Evolutionary conservation across 2,797 vertebrate species (phyloP), one percentile per base, ranked within the genome.

Genomic region (Dermochelys coriacea): DNA sequence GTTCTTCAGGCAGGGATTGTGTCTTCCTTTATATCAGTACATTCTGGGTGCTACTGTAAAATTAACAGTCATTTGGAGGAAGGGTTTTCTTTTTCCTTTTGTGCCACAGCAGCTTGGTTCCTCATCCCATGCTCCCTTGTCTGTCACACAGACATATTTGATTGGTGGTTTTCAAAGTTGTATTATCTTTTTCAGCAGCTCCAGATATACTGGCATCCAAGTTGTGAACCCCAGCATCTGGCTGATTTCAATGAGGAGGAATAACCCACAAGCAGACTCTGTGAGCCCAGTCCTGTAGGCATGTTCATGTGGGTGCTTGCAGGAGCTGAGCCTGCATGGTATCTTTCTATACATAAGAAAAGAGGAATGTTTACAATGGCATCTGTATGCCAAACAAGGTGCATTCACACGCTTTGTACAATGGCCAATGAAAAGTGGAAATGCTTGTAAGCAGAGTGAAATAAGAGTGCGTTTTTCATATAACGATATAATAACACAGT

Each of bases 111-210:
- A 41, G 68, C 21, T 41, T 41, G 68, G 68, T 41, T 68, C 68
- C 19, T 41, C 3, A 5, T 23, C n/a, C 19, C n/a, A 14, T 74
- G 34, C 16, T 84, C 49, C 29, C 9, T 21, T 71, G 9, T 31
- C 19, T 50, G 2, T 11, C 81, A 31, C 16, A 0, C 59, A 1
- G 0, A 3, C n/a, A 27, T 18, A 4, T 0, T 1, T 16, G 0
- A 11, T 31, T 3, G 0, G 1, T 0, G 0, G 0, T 3, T 21
- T 16, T 59, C 75, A 50, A 10, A 16, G 50, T 25, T 37, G 0
- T 8, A 4, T 50, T 59, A 55, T 45, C 59, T 79, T 86, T 49
- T 49, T 29, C 27, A 47, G 10, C 3, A 1, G 27, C 88, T 82
- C 6, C 78, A 45, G 61, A 29, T 50, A 27, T 89, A 55, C 27